Conservation (phyloP, 2,113 vertebrate species). For the Bettongia penicillata region DNA sequence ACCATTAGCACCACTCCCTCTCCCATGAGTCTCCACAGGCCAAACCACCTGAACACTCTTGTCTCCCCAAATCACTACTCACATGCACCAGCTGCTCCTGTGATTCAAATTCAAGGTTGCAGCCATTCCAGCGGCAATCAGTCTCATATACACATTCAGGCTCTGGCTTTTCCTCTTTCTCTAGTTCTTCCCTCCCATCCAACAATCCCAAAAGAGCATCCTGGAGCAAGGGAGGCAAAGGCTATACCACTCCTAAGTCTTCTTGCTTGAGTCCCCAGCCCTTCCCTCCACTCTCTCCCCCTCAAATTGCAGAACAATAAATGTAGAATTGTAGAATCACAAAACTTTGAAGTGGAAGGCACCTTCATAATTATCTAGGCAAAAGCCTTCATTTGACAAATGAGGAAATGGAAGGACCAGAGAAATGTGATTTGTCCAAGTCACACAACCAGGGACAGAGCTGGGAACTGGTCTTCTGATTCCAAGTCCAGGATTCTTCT, state of each 20-base stretch:
- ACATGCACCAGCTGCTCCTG: conserved; percentile 98
- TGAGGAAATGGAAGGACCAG: neutral
- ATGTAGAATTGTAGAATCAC: neutral
- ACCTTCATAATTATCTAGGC: neutral
- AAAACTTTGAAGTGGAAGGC: neutral
- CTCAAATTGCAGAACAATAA: neutral
- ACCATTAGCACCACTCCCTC: neutral
- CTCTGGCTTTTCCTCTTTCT: conserved; percentile 95
- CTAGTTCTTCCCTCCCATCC: conserved; percentile 93
- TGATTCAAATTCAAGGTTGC: conserved; percentile 96
- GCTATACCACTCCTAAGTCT: neutral
- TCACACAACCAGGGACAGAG: neutral
- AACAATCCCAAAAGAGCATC: conserved; percentile 93
- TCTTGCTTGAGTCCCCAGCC: neutral
- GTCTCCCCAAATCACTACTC: conserved; percentile 75
- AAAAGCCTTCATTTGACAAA: neutral
- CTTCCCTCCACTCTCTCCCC: neutral
- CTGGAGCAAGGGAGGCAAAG: conserved; percentile 76
- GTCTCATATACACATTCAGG: conserved; percentile 95
- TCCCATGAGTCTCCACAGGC: conserved; percentile 6
- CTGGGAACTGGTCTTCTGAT: neutral
- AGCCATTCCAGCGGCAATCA: conserved; percentile 97
- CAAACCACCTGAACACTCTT: conserved; percentile 6
- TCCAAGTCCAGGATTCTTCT: neutral
- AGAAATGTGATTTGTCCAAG: neutral